phyloP scores from a whole-genome alignment of 2,797 vertebrate genomes.

The Liasis olivaceus region DNA sequence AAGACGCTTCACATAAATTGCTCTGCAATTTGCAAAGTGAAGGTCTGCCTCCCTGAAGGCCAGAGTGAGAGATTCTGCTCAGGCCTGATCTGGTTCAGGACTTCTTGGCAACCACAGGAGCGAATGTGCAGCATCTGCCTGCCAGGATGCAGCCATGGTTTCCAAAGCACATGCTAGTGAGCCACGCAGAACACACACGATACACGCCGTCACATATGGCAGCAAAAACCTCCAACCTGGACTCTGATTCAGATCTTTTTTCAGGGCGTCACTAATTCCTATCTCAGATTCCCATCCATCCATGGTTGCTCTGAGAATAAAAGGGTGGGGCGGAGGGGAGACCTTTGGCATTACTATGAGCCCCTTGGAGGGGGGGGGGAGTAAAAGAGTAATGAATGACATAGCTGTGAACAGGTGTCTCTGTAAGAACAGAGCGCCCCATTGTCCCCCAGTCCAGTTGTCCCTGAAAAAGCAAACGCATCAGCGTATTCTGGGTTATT shows the following conservation, averaged over 20 bases:
- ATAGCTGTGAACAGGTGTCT: too few species aligned
- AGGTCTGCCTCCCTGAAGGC: fast-evolving
- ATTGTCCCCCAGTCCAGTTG: neutral
- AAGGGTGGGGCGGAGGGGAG: neutral
- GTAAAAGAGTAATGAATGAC: neutral
- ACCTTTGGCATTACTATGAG: neutral
- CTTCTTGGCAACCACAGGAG: neutral
- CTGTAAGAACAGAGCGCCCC: neutral
- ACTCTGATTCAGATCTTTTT: too few species aligned
- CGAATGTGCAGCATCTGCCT: fast-evolving
- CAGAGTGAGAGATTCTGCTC: neutral
- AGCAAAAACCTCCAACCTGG: neutral
- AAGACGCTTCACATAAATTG: neutral
- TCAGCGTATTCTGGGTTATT: neutral
- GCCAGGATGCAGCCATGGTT: neutral
- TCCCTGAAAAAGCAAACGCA: neutral
- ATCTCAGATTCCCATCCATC: neutral
- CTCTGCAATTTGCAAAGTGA: fast-evolving
- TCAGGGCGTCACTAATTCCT: neutral
- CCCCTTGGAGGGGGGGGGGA: neutral
- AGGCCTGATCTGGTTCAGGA: neutral
- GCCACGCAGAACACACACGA: neutral
- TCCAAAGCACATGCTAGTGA: too few species aligned
- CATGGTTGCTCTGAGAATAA: neutral
- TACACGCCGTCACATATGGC: fast-evolving